Evolutionary conservation across 1,140 invertebrate species (phyloP), one percentile per base, ranked within the genome.

Genomic region (Ceratina calcarata): DNA sequence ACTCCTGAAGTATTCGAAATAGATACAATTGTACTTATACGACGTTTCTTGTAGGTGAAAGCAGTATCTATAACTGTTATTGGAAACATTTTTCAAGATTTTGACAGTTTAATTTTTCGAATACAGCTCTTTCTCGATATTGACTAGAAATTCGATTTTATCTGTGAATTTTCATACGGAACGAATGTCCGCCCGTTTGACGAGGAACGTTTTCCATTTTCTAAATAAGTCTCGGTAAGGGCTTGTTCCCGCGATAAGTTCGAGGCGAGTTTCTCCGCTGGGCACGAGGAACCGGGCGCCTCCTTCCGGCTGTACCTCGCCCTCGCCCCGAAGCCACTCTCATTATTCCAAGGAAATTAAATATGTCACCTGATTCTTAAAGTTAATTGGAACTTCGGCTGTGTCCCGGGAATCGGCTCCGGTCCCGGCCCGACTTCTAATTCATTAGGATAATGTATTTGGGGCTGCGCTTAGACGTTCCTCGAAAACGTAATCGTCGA

Each of bases 361-460:
- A 91, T 90, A 90, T 89, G 90, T 90, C 90, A 88, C 90, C 89
- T 89, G 89, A 90, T 90, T 90, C 90, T 90, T 91, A 88, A 91
- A 89, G 84, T 90, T 90, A 89, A 90, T 90, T 91, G 87, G 37
- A 90, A 91, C 81, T 89, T 82, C 88, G 86, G 80, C 85, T 78
- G 78, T 61, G 62, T 81, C 83, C 83, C 83, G 86, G 88, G 37
- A 90, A 85, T 66, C 64, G 64, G 80, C 80, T 72, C 71, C 73
- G 74, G 37, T 10, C 8, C 68, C 86, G 86, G 88, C 89, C 68
- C 86, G 86, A 89, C 89, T 88, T 89, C 88, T 87, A 89, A 90
- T 90, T 91, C 90, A 91, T 91, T 89, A 91, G 79, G 80, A 78
- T 90, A 89, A 90, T 89, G 89, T 84, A 87, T 85, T 87, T 87